Evolutionary conservation across 2,888 invertebrate species (phyloP), one percentile per base, ranked within the genome.

Genomic region (Abrostola triplasia): DNA sequence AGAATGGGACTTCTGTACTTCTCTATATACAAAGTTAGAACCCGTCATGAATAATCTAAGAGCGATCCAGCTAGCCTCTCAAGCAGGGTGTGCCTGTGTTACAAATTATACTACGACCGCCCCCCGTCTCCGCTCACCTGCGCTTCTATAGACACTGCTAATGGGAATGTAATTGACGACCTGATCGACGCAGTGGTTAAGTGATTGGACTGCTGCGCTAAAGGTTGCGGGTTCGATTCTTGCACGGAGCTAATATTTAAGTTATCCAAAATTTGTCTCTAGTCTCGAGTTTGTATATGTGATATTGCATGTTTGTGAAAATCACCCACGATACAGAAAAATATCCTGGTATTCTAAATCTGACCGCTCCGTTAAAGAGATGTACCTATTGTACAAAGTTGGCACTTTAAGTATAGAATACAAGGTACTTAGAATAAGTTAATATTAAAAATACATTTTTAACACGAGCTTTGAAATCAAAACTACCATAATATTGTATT

Each of bases 121-220:
- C 69, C 69, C 64, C 54, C 52, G 70, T 55, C 59, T 44, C 36
- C 55, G 55, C 37, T 57, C 65, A 59, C 70, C 48, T 59, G 12
- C n/a, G 12, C n/a, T 11, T 55, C 56, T 59, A n/a, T 70, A 70
- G 70, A 69, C n/a, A 36, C 36, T 47, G 50, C 38, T 66, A 66
- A 70, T 65, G 57, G 60, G 59, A 66, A 37, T 55, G 60, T 70
- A 70, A 70, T 60, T 60, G 57, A 71, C 57, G 59, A 59, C n/a
- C 42, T 60, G 65, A 60, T 65, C 57, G 54, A 41, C 42, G 37
- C 41, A 12, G 9, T 48, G 9, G 11, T 10, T 36, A 35, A 35
- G 10, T 11, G 13, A 2, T 5, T 47, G 13, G 11, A 10, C 24
- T 24, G 24, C 24, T 24, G 24, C 24, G 4, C 24, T 24, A 24